A percentile compares a stretch with the other conserved stretches of the same genome.
phyloP scores from a whole-genome alignment of 2,797 vertebrate species.

The Darevskia nairensis region DNA sequence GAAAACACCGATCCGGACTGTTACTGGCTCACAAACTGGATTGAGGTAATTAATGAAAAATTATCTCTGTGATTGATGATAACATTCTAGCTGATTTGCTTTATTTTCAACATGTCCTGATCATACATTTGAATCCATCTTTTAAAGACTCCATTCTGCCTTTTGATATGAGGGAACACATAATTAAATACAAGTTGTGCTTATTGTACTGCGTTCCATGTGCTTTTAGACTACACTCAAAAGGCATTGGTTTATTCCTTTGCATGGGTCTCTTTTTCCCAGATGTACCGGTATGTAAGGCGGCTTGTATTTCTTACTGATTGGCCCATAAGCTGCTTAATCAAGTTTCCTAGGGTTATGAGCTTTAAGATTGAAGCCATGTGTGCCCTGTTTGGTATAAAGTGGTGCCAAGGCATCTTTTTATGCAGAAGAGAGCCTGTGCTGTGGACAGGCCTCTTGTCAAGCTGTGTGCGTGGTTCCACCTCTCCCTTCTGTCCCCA shows the following conservation, averaged over 20 bases:
- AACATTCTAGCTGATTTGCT: background rate
- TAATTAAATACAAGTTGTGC: background rate
- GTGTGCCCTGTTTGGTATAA: background rate
- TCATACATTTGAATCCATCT: background rate
- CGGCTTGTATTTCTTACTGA: background rate
- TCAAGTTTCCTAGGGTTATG: background rate
- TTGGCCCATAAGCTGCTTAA: background rate
- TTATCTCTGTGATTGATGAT: background rate
- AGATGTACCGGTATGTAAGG: too few species aligned
- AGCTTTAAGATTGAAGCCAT: background rate
- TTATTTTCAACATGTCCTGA: background rate
- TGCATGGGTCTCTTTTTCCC: too few species aligned
- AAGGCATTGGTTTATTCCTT: background rate
- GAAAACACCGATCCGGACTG: conserved; percentile 99
- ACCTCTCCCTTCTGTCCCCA: background rate
- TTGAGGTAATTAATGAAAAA: conserved; percentile 87
- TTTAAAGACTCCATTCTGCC: background rate
- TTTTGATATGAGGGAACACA: background rate
- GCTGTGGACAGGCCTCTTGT: background rate
- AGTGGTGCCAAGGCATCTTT: background rate
- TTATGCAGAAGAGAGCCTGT: background rate
- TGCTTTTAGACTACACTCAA: background rate
- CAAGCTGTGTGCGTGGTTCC: background rate
- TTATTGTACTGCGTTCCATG: too few species aligned
- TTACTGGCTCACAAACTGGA: conserved; percentile 99